These are phyloP conservation scores for Martes martes DNA, from an alignment of 2,113 vertebrate genomes.

Conservation along the genomic window DNA sequence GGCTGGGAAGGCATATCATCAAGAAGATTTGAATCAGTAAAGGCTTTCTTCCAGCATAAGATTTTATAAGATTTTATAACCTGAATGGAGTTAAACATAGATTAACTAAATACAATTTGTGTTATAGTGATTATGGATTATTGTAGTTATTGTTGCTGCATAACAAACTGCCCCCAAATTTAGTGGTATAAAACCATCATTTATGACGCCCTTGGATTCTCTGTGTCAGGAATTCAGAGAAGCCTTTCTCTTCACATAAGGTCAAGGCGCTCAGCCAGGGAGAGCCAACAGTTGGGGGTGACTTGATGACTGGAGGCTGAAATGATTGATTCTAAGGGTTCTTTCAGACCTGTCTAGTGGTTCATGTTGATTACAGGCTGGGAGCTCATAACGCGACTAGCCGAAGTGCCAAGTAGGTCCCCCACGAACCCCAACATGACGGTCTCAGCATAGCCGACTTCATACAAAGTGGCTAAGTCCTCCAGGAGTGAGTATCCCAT, in stretches of 20 bases:
- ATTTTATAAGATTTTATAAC: slow-evolving; percentile 9
- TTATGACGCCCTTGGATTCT: background rate
- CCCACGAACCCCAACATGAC: background rate
- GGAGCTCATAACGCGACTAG: background rate
- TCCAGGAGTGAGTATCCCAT: background rate
- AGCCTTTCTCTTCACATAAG: background rate
- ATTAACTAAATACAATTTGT: background rate
- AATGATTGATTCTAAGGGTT: background rate
- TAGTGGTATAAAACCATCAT: background rate
- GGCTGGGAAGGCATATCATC: background rate
- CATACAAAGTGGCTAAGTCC: too few species aligned
- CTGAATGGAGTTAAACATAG: background rate
- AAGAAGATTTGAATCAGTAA: background rate
- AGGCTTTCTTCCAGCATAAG: background rate
- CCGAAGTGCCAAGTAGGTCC: background rate
- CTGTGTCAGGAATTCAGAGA: background rate
- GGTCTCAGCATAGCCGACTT: background rate
- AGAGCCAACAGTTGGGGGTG: background rate
- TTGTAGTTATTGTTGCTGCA: background rate
- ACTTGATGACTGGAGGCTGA: background rate
- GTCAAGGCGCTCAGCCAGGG: background rate
- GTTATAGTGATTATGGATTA: background rate
- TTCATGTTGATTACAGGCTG: background rate
- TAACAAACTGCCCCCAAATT: background rate
- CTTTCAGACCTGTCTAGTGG: background rate